Evolutionary conservation across 2,113 vertebrate species (phyloP).

Genomic region (Labeo rohita): DNA sequence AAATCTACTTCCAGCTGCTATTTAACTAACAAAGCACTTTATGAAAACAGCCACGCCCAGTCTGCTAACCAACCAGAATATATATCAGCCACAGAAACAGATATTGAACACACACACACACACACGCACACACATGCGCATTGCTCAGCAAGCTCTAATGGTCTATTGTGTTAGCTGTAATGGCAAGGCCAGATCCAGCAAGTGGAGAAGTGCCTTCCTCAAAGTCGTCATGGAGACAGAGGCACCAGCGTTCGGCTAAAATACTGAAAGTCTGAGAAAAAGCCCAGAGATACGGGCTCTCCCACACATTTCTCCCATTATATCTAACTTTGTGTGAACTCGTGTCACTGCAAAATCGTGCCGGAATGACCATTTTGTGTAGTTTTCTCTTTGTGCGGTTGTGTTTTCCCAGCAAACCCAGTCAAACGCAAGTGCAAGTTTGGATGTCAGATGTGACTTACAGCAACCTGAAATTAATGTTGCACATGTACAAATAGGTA

Average conservation of each 20-base stretch:
- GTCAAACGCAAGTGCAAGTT: neutral
- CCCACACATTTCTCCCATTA: slow-evolving; percentile 34
- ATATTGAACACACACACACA: neutral
- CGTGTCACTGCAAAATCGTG: neutral
- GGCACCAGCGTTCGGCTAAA: slow-evolving; percentile 15
- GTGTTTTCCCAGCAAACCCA: neutral
- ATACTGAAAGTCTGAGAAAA: slow-evolving; percentile 38
- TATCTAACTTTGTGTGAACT: slow-evolving; percentile 32
- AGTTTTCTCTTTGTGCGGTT: neutral
- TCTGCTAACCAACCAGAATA: neutral
- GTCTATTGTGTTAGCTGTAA: slow-evolving; percentile 60
- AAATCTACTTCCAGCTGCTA: neutral
- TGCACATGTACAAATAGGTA: neutral
- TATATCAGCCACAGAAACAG: neutral
- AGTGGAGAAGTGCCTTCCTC: slow-evolving; percentile 44
- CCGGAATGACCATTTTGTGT: neutral
- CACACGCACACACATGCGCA: slow-evolving; percentile 14
- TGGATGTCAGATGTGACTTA: neutral
- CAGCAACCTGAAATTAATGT: neutral
- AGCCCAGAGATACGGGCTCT: slow-evolving; percentile 7
- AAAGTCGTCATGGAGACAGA: slow-evolving; percentile 56
- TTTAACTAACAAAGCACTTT: slow-evolving; percentile 21
- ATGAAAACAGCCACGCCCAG: neutral
- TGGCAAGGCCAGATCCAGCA: slow-evolving; percentile 62
- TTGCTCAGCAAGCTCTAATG: slow-evolving; percentile 58